These are phyloP conservation scores for Rhinogobio ventralis DNA, from an alignment of 2,797 vertebrate genomes.

Conservation along the genomic window DNA sequence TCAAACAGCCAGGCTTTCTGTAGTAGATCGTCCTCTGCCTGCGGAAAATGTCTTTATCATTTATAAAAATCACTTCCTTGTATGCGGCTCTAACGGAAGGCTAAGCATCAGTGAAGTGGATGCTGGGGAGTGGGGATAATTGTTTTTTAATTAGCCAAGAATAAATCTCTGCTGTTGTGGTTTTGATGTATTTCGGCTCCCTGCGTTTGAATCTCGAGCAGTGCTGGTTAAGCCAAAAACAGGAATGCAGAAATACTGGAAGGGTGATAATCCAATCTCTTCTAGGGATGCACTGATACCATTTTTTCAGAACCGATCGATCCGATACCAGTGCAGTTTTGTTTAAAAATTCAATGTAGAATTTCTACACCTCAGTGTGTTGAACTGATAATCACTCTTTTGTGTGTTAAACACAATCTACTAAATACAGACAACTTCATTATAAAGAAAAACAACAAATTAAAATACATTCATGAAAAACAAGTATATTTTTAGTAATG, in stretches of 20 bases:
- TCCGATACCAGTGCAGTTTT: too few species aligned
- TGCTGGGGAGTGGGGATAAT: neutral
- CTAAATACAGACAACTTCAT: too few species aligned
- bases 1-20: constrained; percentile 55
- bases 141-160: constrained; percentile 34
- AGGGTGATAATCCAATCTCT: constrained; percentile 20
- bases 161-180: constrained; percentile 19
- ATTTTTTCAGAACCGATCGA: too few species aligned
- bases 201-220: neutral
- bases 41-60: constrained; percentile 16
- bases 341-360: too few species aligned
- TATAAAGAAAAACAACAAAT: too few species aligned
- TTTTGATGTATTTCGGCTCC: neutral
- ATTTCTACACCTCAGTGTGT: too few species aligned
- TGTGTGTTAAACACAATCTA: too few species aligned
- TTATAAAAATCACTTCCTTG: constrained; percentile 1
- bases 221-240: constrained; percentile 4
- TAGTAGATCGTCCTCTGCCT: constrained; percentile 32
- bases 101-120: constrained; percentile 24
- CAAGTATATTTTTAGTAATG: too few species aligned
- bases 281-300: too few species aligned
- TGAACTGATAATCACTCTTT: too few species aligned
- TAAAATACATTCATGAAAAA: too few species aligned
- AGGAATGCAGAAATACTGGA: constrained; percentile 11
- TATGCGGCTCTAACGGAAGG: neutral